Percentiles rank a stretch among this genome's conserved stretches.
Conservation (phyloP, 2,888 invertebrate genomes). For the Campoletis raptor region DNA sequence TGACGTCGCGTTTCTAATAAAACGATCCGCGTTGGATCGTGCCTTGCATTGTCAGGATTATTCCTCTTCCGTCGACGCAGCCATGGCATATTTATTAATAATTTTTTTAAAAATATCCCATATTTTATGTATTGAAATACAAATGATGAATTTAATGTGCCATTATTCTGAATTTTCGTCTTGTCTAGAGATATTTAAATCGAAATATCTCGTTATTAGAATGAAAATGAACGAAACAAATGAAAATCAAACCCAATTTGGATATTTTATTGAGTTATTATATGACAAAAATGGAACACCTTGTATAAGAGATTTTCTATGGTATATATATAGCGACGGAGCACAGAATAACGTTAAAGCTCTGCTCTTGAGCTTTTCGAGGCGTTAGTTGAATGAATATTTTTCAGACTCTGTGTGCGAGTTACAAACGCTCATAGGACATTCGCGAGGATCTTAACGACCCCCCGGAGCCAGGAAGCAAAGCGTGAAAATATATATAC, state of each 20-base stretch:
- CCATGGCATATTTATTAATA: not conserved
- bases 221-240: not conserved
- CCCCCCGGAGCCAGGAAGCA: slow-evolving; percentile 62
- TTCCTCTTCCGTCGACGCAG: slow-evolving; percentile 60
- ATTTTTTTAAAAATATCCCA: no score
- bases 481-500: slow-evolving; percentile 46
- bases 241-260: not conserved
- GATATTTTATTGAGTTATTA: not conserved
- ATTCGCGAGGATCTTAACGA: slow-evolving; percentile 62
- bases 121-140: not conserved
- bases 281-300: slow-evolving; percentile 1
- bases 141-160: not conserved
- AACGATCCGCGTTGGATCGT: slow-evolving; percentile 75
- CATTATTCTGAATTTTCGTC: not conserved
- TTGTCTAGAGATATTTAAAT: not conserved
- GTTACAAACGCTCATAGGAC: slow-evolving; percentile 29
- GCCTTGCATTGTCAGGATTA: slow-evolving; percentile 74
- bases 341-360: slow-evolving; percentile 17
- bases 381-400: slow-evolving; percentile 16
- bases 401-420: not conserved
- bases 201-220: not conserved
- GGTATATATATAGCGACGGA: not conserved
- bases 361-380: slow-evolving; percentile 50
- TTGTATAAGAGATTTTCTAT: not conserved
- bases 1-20: slow-evolving; percentile 84